These are phyloP conservation scores for Lasioglossum figueresi DNA, from an alignment of 2,888 invertebrate species.

Conservation along the genomic window DNA sequence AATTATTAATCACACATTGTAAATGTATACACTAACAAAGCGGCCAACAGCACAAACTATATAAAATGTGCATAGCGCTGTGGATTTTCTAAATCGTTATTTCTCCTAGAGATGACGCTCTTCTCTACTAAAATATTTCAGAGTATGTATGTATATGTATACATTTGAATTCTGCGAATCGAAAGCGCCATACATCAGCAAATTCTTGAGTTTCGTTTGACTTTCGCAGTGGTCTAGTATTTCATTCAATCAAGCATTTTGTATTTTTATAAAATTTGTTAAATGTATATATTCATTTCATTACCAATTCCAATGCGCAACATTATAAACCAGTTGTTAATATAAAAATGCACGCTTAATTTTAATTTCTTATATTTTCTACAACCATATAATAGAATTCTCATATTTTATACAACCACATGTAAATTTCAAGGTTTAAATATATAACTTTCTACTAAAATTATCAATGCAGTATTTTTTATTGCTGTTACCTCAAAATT, in stretches of 20 bases:
- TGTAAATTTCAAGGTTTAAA: conserved; percentile 30
- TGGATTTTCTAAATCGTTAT: neutral
- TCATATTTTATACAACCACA: conserved; percentile 7
- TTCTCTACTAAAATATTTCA: neutral
- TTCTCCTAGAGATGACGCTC: conserved; percentile 51
- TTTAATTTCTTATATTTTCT: conserved; percentile 33
- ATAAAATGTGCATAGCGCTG: neutral
- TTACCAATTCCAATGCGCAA: conserved; percentile 8
- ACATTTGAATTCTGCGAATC: conserved; percentile 2
- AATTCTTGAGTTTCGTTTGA: neutral
- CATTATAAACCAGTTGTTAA: conserved; percentile 13
- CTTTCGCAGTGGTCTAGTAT: neutral
- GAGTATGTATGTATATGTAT: no score
- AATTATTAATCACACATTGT: conserved; percentile 15
- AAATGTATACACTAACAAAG: conserved; percentile 26
- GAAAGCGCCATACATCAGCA: neutral
- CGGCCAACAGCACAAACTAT: neutral
- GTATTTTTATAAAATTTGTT: neutral
- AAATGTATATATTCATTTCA: neutral
- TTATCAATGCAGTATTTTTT: conserved; percentile 33
- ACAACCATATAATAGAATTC: conserved; percentile 23
- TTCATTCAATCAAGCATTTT: neutral
- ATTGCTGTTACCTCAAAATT: conserved; percentile 38
- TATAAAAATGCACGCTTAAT: conserved; percentile 25
- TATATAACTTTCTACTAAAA: conserved; percentile 40